Conservation (phyloP, 2,888 invertebrate genomes). For the Dryobotodes eremita region DNA sequence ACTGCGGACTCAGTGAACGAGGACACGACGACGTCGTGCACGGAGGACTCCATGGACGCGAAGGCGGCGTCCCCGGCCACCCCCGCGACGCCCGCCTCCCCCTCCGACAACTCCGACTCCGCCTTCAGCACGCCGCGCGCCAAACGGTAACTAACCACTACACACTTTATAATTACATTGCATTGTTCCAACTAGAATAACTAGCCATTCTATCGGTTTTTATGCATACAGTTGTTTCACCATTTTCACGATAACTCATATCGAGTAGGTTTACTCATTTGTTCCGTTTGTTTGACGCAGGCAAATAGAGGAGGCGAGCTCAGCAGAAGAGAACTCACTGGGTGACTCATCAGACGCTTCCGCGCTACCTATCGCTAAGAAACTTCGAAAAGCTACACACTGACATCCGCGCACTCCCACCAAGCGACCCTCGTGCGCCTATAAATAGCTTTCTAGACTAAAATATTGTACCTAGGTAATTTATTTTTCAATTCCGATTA, state of each 20-base stretch:
- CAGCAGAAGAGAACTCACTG: conserved; percentile 90
- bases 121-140: conserved; percentile 89
- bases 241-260: conserved; percentile 34
- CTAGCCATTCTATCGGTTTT: conserved; percentile 41
- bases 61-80: conserved; percentile 86
- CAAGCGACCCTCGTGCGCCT: conserved; percentile 85
- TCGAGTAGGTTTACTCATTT: conserved; percentile 35
- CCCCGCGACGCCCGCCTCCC: conserved; percentile 85
- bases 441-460: conserved; percentile 90
- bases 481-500: conserved; percentile 91
- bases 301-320: conserved; percentile 89
- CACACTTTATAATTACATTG: conserved; percentile 39
- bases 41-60: conserved; percentile 94
- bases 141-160: conserved; percentile 82
- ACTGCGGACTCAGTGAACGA: conserved; percentile 92
- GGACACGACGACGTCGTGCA: conserved; percentile 93
- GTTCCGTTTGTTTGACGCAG: conserved; percentile 72
- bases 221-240: conserved; percentile 58
- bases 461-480: conserved; percentile 91
- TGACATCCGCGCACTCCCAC: conserved; percentile 86
- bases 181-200: conserved; percentile 40
- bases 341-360: conserved; percentile 83
- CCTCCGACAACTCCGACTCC: conserved; percentile 88
- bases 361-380: conserved; percentile 85
- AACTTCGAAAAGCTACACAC: conserved; percentile 88